Evolutionary conservation across 2,113 vertebrate species (phyloP).

Genomic region (Ranitomeya imitator): DNA sequence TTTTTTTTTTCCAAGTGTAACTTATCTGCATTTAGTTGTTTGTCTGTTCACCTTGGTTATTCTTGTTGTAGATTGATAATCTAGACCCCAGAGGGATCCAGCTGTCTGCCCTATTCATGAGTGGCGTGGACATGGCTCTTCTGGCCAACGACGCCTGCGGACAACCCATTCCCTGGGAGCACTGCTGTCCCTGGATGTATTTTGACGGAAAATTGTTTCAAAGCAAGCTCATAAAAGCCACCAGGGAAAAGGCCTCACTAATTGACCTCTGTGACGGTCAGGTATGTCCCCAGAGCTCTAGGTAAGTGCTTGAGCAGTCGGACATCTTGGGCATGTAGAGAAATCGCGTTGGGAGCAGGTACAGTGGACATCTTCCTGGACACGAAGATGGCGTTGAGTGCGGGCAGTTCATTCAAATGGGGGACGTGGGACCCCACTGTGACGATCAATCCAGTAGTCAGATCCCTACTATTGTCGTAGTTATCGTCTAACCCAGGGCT

Average conservation of each 20-base stretch:
- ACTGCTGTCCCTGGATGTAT: constrained; percentile 98
- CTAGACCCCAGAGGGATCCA: constrained; percentile 91
- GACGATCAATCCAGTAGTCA: too few species aligned
- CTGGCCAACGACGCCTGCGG: constrained; percentile 92
- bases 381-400: too few species aligned
- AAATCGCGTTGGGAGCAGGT: background rate
- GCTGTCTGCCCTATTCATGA: constrained; percentile 94
- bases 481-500: too few species aligned
- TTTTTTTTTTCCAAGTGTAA: background rate
- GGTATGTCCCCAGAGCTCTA: constrained; percentile 70
- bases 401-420: too few species aligned
- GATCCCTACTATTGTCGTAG: too few species aligned
- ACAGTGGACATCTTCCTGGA: too few species aligned
- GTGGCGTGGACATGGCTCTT: constrained; percentile 92
- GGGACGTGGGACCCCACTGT: too few species aligned
- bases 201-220: constrained; percentile 96
- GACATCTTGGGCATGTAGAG: too few species aligned
- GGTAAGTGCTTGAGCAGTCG: background rate
- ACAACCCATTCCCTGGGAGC: constrained; percentile 93
- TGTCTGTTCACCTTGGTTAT: background rate
- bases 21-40: background rate
- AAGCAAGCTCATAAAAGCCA: constrained; percentile 89
- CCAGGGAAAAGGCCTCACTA: constrained; percentile 91
- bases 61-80: constrained; percentile 85
- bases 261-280: constrained; percentile 99